Evolutionary conservation across 2,113 vertebrate genomes (phyloP).

Genomic region (Corythoichthys intestinalis): DNA sequence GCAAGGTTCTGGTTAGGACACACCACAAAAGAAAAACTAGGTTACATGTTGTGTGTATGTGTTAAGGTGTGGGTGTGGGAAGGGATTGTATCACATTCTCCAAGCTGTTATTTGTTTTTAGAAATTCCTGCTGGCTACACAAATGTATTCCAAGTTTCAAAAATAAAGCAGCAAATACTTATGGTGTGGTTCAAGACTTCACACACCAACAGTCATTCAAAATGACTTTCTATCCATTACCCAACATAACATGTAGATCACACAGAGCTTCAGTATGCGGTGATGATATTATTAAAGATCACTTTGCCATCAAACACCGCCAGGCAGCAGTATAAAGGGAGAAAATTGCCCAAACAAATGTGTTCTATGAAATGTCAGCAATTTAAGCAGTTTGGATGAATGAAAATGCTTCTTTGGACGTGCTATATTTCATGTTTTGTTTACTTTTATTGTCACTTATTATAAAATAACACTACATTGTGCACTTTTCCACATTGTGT

Average conservation of each 20-base stretch:
- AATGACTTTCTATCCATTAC: slow-evolving; percentile 9
- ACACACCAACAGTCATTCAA: slow-evolving; percentile 9
- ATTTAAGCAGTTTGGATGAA: not conserved
- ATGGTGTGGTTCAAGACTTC: not conserved
- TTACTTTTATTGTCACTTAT: not conserved
- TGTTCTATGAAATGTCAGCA: not conserved
- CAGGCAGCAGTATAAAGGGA: slow-evolving; percentile 6
- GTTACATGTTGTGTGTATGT: not conserved
- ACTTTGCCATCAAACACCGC: slow-evolving; percentile 13
- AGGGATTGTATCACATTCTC: not conserved
- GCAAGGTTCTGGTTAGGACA: slow-evolving; percentile 80
- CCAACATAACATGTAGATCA: slow-evolving; percentile 3
- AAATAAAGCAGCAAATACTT: slow-evolving; percentile 14
- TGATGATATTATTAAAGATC: slow-evolving; percentile 18
- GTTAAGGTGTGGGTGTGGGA: too few species aligned
- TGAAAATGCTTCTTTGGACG: not conserved
- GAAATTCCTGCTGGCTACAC: not conserved
- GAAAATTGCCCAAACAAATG: slow-evolving; percentile 2
- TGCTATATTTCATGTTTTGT: not conserved
- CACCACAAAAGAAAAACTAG: not conserved
- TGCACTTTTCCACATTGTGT: not conserved
- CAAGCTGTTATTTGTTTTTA: not conserved
- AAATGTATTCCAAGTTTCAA: not conserved
- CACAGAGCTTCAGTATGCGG: slow-evolving; percentile 19
- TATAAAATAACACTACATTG: not conserved